These are phyloP conservation scores for Paramormyrops kingsleyae DNA, from an alignment of 2,113 vertebrate species.

Conservation along the genomic window DNA sequence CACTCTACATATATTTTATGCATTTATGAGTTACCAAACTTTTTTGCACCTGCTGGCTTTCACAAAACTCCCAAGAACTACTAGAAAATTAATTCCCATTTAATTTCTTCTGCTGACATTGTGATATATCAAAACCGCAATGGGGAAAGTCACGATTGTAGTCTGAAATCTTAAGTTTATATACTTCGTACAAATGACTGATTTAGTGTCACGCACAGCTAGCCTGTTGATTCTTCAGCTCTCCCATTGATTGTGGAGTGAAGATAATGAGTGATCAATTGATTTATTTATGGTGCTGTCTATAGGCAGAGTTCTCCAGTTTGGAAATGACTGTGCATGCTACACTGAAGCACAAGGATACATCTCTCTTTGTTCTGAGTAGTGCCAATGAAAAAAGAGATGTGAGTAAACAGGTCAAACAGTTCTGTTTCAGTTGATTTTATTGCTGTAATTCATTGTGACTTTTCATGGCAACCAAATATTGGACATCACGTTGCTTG, in stretches of 20 bases:
- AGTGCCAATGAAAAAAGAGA: constrained; percentile 56
- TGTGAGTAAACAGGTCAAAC: constrained; percentile 54
- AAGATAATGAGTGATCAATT: neutral
- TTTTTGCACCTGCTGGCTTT: neutral
- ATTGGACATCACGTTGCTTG: neutral
- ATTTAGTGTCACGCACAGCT: neutral
- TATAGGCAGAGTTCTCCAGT: constrained; percentile 75
- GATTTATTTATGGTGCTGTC: constrained; percentile 25
- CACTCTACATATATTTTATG: neutral
- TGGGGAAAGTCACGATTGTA: neutral
- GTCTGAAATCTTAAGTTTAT: neutral
- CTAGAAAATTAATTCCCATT: neutral
- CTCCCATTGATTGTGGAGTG: neutral
- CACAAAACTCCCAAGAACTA: neutral
- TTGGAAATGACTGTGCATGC: constrained; percentile 67
- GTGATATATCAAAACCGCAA: neutral
- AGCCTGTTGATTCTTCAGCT: neutral
- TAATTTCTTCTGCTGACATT: neutral
- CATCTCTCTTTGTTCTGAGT: constrained; percentile 62
- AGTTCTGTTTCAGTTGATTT: neutral
- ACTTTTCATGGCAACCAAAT: neutral
- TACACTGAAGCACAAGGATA: constrained; percentile 49
- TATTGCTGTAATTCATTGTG: neutral
- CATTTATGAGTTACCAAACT: neutral
- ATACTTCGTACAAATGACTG: neutral